A percentile compares a stretch with the other conserved stretches of the same genome.
Conservation (phyloP, 2,113 vertebrate species). For the Pluvianellus socialis region DNA sequence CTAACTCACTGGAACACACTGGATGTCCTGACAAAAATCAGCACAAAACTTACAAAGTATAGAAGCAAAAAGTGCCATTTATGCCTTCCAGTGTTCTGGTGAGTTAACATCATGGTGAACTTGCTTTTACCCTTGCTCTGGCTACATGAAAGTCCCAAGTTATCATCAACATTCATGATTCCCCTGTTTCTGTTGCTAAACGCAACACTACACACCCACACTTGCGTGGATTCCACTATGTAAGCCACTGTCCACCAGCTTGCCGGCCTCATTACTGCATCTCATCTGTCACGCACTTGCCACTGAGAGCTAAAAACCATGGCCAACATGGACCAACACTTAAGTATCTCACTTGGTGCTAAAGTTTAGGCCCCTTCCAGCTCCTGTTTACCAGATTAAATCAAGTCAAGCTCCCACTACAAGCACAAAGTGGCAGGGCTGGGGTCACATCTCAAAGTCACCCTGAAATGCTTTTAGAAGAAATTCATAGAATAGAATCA, state of each 20-base stretch:
- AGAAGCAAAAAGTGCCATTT: neutral
- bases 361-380: neutral
- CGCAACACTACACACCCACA: neutral
- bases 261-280: neutral
- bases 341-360: neutral
- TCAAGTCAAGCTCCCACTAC: neutral
- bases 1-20: neutral
- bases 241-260: neutral
- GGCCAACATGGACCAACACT: fast-evolving
- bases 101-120: neutral
- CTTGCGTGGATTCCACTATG: neutral
- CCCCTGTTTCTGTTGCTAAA: neutral
- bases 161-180: neutral
- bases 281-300: fast-evolving
- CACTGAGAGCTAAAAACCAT: fast-evolving
- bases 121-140: neutral
- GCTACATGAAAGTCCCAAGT: neutral
- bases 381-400: neutral
- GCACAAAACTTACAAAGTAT: neutral
- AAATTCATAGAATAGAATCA: neutral
- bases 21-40: neutral
- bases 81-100: neutral
- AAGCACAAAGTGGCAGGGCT: fast-evolving
- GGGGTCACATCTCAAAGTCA: neutral
- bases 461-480: neutral